These are phyloP conservation scores for Cotesia vestalis DNA, from an alignment of 1,140 invertebrate genomes.

Conservation along the genomic window DNA sequence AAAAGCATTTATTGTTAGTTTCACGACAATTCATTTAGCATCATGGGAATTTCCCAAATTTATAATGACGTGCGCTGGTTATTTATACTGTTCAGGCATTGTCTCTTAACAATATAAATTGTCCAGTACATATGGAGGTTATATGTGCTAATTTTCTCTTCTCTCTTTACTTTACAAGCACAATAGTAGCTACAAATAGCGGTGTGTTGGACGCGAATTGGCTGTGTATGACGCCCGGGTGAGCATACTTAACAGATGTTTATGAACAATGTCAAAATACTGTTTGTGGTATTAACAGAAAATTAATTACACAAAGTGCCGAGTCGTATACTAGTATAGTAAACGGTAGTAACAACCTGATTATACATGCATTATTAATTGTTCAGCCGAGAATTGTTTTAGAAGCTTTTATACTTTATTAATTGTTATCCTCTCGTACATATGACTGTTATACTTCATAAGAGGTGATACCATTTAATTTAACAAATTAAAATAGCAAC, in stretches of 20 bases:
- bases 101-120: neutral
- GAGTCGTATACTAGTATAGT: neutral
- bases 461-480: too few relatives aligned
- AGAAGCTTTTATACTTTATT: neutral
- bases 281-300: constrained; percentile 19
- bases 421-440: too few relatives aligned
- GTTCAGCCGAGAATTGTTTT: too few relatives aligned
- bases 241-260: constrained; percentile 4
- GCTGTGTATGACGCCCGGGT: too few relatives aligned
- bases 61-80: constrained; percentile 9
- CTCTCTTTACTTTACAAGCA: too few relatives aligned
- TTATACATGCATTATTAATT: neutral
- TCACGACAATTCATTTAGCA: constrained; percentile 28
- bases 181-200: too few relatives aligned
- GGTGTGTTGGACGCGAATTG: too few relatives aligned
- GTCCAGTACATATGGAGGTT: neutral
- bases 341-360: neutral
- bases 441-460: too few relatives aligned
- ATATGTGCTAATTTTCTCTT: neutral
- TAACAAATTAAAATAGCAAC: too few relatives aligned
- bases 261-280: constrained; percentile 34
- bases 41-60: constrained; percentile 31
- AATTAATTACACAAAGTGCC: constrained; percentile 34
- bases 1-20: constrained; percentile 26
- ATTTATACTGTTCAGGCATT: neutral